phyloP scores from a whole-genome alignment of 2,888 invertebrate genomes.

The Nemoura dubitans region DNA sequence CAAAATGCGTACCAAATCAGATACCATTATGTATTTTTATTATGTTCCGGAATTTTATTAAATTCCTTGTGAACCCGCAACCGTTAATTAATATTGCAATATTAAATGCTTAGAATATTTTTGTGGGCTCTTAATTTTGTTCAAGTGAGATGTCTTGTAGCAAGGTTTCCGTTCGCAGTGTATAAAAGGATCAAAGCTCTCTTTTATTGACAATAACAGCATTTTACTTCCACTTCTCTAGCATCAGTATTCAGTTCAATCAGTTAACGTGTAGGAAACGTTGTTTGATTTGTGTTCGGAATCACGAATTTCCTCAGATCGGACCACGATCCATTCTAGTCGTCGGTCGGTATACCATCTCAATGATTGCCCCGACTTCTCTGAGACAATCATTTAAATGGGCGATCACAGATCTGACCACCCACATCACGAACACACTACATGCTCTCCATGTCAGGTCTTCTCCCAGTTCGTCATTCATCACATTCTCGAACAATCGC shows the following conservation, averaged over 20 bases:
- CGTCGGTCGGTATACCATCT: background rate
- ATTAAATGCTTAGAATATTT: background rate
- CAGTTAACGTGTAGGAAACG: conserved; percentile 12
- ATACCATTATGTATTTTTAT: background rate
- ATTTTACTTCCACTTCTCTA: background rate
- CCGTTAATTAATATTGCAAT: background rate
- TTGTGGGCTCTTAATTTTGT: background rate
- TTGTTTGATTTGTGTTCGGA: background rate
- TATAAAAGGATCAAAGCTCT: background rate
- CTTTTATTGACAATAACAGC: conserved; percentile 12
- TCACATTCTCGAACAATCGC: conserved; percentile 38
- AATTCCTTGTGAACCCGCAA: background rate
- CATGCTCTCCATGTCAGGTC: conserved; percentile 26
- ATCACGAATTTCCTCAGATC: background rate
- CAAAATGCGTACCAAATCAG: background rate
- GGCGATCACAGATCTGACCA: conserved; percentile 30
- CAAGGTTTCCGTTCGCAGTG: background rate
- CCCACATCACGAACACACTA: conserved; percentile 27
- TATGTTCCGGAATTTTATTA: background rate
- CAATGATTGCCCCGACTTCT: background rate
- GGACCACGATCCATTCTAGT: background rate
- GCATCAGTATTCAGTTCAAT: conserved; percentile 12
- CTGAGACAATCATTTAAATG: conserved; percentile 39
- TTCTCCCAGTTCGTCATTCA: conserved; percentile 17
- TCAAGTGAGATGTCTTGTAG: background rate